Percentiles rank a stretch among this genome's conserved stretches.
phyloP scores from a whole-genome alignment of 2,797 vertebrate genomes.

The Amblyraja radiata region DNA sequence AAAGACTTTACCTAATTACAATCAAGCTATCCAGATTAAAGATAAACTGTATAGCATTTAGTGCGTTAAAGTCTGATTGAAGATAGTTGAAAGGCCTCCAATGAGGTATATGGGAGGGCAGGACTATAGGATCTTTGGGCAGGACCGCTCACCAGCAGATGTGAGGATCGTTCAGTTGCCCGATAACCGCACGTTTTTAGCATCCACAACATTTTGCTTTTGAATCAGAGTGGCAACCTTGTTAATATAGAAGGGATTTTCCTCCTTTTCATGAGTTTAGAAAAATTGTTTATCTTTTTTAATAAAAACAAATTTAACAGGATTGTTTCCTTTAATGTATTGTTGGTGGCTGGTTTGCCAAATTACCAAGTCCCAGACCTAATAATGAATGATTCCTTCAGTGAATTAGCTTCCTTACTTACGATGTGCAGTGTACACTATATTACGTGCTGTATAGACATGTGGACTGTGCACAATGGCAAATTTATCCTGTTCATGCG shows the following conservation, averaged over 20 bases:
- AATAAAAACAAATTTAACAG: neutral
- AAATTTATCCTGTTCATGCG: slow-evolving; percentile 17
- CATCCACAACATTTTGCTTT: too few relatives aligned
- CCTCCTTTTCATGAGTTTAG: neutral
- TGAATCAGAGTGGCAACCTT: neutral
- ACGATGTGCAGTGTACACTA: neutral
- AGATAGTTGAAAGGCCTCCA: too few relatives aligned
- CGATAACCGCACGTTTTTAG: too few relatives aligned
- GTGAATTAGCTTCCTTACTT: neutral
- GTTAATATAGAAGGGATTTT: neutral
- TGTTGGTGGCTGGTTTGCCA: neutral
- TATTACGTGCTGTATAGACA: neutral
- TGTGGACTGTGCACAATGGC: neutral
- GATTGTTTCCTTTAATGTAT: neutral
- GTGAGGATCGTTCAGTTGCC: too few relatives aligned
- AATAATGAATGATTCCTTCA: slow-evolving; percentile 8
- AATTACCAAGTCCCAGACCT: neutral
- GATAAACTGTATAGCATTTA: too few relatives aligned
- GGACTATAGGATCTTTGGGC: too few relatives aligned
- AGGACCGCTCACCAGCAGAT: too few relatives aligned
- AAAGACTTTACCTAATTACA: too few relatives aligned
- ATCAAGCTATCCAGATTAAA: too few relatives aligned
- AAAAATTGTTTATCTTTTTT: neutral
- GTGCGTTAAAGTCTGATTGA: too few relatives aligned
- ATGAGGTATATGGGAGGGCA: too few relatives aligned